Conservation (phyloP, 92 coral and sea anemone genomes). For the Ricordea florida region DNA sequence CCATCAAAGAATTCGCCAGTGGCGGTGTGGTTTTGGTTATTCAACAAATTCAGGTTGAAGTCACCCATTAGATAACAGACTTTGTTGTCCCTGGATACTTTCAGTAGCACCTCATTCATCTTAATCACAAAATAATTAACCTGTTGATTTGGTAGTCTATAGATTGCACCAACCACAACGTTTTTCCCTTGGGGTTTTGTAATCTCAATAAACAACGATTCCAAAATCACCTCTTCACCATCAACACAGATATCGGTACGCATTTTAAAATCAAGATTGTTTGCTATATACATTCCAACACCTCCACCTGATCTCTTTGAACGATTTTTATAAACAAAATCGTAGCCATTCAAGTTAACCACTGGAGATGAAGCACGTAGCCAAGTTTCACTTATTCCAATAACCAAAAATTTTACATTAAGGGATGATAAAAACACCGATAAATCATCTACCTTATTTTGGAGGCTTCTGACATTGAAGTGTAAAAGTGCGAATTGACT, state of each 20-base stretch:
- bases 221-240: neutral
- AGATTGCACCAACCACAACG: slow-evolving; percentile 42
- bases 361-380: slow-evolving; percentile 8
- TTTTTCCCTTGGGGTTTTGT: slow-evolving; percentile 11
- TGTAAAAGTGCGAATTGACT: slow-evolving; percentile 29
- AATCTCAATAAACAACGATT: slow-evolving; percentile 28
- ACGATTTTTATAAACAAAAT: slow-evolving; percentile 18
- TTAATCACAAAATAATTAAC: slow-evolving; percentile 16
- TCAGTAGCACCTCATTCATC: slow-evolving; percentile 10
- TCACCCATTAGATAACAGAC: slow-evolving; percentile 40
- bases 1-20: slow-evolving; percentile 61
- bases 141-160: slow-evolving; percentile 45
- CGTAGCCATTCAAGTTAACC: slow-evolving; percentile 18
- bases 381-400: slow-evolving; percentile 14
- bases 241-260: slow-evolving; percentile 4
- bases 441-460: neutral
- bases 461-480: slow-evolving; percentile 48
- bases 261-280: slow-evolving; percentile 14
- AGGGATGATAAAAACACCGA: neutral
- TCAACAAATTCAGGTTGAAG: slow-evolving; percentile 44
- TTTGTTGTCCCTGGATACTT: slow-evolving; percentile 49
- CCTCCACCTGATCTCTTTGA: slow-evolving; percentile 35
- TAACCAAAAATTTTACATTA: neutral
- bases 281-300: slow-evolving; percentile 33
- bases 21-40: slow-evolving; percentile 23